A percentile compares a stretch with the other conserved stretches of the same genome.
phyloP scores from a whole-genome alignment of 2,888 invertebrate genomes.

The Xiphydria camelus region DNA sequence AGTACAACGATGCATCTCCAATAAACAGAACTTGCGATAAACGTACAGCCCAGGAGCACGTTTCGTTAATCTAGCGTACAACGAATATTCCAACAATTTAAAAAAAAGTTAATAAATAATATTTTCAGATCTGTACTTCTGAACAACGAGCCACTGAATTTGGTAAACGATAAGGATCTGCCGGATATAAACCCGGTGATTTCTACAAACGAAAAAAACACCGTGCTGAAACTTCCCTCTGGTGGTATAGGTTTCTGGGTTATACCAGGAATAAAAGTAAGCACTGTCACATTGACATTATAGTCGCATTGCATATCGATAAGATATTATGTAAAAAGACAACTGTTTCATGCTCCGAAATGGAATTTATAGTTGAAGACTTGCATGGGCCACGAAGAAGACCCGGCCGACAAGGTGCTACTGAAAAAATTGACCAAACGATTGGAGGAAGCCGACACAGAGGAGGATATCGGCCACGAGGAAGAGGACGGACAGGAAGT shows the following conservation, averaged over 20 bases:
- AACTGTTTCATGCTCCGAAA: constrained; percentile 2
- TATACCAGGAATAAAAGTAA: constrained; percentile 67
- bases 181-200: constrained; percentile 59
- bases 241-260: constrained; percentile 78
- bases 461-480: constrained; percentile 19
- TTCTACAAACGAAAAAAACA: constrained; percentile 60
- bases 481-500: constrained; percentile 7
- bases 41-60: no score
- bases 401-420: constrained; percentile 20
- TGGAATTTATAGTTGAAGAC: constrained; percentile 33
- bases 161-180: constrained; percentile 63
- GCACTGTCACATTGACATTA: constrained; percentile 55
- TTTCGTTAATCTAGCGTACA: no score
- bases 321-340: not conserved
- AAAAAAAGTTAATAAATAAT: not conserved
- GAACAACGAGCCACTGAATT: constrained; percentile 66
- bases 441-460: constrained; percentile 21
- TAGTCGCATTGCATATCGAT: not conserved
- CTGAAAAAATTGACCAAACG: constrained; percentile 27
- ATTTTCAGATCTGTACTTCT: constrained; percentile 64
- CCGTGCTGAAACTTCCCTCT: constrained; percentile 67
- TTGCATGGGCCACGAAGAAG: constrained; percentile 33
- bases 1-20: no score
- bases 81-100: not conserved
- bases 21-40: not conserved